Evolutionary conservation across 2,888 invertebrate genomes (phyloP).

Genomic region (Euzophera pinguis): DNA sequence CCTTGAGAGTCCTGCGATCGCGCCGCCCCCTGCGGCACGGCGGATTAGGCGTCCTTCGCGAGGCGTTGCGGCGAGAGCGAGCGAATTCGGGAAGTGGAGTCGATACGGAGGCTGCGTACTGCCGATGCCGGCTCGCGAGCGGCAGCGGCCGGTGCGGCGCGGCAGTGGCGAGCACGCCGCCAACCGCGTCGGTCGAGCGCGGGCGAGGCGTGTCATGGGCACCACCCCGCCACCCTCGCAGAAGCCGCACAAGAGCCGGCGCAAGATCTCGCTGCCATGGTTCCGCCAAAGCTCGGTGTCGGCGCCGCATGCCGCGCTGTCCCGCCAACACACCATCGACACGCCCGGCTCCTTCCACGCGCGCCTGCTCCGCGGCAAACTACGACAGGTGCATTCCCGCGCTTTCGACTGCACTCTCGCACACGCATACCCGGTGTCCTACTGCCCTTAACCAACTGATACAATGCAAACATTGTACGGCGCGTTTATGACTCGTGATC

Average conservation of each 20-base stretch:
- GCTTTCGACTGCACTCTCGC: constrained; percentile 36
- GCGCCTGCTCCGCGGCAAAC: constrained; percentile 84
- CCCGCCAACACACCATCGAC: constrained; percentile 94
- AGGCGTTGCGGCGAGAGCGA: constrained; percentile 45
- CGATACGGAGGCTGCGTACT: constrained; percentile 78
- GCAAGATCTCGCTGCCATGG: constrained; percentile 95
- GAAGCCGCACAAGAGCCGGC: constrained; percentile 84
- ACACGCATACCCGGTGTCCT: constrained; percentile 26
- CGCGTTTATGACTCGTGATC: background rate
- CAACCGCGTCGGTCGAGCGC: constrained; percentile 54
- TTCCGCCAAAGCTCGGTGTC: constrained; percentile 90
- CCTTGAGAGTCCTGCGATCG: constrained; percentile 26
- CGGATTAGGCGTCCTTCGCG: constrained; percentile 70
- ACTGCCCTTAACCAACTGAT: background rate
- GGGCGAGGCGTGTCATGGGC: constrained; percentile 54
- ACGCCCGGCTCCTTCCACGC: constrained; percentile 92
- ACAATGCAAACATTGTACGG: background rate
- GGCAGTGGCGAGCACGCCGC: constrained; percentile 56
- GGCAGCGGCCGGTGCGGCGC: constrained; percentile 28
- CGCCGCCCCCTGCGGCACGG: constrained; percentile 41
- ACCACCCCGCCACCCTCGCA: constrained; percentile 47
- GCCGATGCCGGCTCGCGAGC: constrained; percentile 25
- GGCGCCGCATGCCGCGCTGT: constrained; percentile 85
- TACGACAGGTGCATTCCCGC: constrained; percentile 62
- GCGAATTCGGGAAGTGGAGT: constrained; percentile 65